Evolutionary conservation across 2,888 invertebrate species (phyloP).

Genomic region (Erannis defoliaria): DNA sequence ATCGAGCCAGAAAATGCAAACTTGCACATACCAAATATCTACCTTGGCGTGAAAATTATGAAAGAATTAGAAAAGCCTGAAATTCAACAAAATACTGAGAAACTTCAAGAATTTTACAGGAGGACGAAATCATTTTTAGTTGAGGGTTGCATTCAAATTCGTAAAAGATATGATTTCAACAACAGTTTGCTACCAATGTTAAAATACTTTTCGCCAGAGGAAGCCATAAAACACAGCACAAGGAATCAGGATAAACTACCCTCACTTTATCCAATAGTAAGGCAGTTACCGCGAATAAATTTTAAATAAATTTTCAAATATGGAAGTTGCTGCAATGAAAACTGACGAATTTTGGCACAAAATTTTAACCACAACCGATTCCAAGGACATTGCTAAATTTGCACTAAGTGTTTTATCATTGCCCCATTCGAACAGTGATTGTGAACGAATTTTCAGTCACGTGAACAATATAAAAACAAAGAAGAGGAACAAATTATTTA

Average conservation of each 20-base stretch:
- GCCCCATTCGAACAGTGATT: conserved; percentile 27
- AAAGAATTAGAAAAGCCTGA: background rate
- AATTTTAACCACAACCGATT: conserved; percentile 9
- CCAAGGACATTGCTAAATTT: background rate
- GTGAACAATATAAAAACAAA: conserved; percentile 32
- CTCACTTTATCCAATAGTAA: conserved; percentile 18
- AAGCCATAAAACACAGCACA: conserved; percentile 11
- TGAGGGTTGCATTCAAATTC: conserved; percentile 1
- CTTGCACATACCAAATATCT: too few species aligned
- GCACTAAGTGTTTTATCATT: conserved; percentile 21
- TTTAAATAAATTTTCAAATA: conserved; percentile 22
- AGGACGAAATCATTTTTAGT: too few species aligned
- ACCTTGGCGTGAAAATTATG: too few species aligned
- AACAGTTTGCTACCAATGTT: background rate
- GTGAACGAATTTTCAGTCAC: conserved; percentile 26
- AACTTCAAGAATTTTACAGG: conserved; percentile 2
- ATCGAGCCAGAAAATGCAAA: too few species aligned
- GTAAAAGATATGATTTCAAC: conserved; percentile 5
- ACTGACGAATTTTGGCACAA: conserved; percentile 27
- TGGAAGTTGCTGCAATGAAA: background rate
- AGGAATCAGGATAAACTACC: conserved; percentile 18
- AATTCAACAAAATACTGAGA: background rate
- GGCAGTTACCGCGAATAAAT: conserved; percentile 14
- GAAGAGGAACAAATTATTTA: conserved; percentile 19
- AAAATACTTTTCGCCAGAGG: conserved; percentile 16